A percentile compares a stretch with the other conserved stretches of the same genome.
Evolutionary conservation across 2,797 vertebrate genomes (phyloP).

Genomic region (Cynopterus sphinx): DNA sequence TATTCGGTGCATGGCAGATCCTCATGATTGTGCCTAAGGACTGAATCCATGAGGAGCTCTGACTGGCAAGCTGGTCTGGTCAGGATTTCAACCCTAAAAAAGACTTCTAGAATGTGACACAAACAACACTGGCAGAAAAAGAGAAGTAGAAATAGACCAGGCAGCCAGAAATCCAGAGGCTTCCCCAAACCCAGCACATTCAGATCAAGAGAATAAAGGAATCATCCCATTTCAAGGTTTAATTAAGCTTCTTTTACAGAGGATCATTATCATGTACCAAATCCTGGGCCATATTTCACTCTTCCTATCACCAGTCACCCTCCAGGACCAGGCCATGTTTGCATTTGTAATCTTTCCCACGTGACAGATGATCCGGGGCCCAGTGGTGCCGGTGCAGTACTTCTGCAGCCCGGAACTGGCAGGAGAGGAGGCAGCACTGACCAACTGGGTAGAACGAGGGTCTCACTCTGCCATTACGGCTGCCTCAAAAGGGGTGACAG

Average conservation of each 20-base stretch:
- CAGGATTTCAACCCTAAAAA: constrained; percentile 22
- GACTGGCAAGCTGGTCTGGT: neutral
- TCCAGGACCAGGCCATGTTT: neutral
- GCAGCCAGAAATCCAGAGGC: constrained; percentile 39
- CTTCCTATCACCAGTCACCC: neutral
- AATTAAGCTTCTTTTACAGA: constrained; percentile 62
- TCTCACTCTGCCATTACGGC: neutral
- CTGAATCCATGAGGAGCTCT: neutral
- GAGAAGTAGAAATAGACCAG: constrained; percentile 28
- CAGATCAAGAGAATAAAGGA: constrained; percentile 53
- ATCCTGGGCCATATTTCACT: neutral
- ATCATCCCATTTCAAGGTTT: constrained; percentile 67
- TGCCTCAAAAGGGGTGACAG: neutral
- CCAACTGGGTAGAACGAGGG: neutral
- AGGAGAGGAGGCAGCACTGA: neutral
- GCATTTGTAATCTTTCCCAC: neutral
- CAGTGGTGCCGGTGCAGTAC: neutral
- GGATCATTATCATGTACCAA: constrained; percentile 26
- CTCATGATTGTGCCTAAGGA: neutral
- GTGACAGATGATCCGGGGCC: neutral
- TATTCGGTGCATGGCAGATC: neutral
- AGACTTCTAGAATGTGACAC: constrained; percentile 44
- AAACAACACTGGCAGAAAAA: neutral
- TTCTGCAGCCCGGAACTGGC: neutral
- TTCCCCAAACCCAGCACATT: constrained; percentile 24